phyloP scores from a whole-genome alignment of 1,140 invertebrate species.

The Drosophila chauvacae region DNA sequence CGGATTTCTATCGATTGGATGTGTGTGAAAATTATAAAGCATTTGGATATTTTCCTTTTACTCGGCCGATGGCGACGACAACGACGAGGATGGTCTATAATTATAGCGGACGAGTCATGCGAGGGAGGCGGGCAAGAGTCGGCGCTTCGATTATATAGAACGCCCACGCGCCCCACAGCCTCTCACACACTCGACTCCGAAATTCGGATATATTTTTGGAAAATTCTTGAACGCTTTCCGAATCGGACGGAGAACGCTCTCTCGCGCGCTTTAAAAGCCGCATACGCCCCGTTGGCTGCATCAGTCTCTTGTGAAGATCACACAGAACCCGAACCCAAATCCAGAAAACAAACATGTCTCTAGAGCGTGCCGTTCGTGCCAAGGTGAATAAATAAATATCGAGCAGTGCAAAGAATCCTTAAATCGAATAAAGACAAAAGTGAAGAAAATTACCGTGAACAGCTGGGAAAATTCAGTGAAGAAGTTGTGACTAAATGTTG shows the following conservation, averaged over 20 bases:
- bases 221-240: constrained; percentile 70
- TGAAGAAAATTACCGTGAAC: constrained; percentile 8
- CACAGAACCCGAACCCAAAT: constrained; percentile 48
- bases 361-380: constrained; percentile 88
- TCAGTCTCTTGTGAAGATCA: constrained; percentile 82
- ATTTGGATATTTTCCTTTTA: constrained; percentile 45
- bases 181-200: constrained; percentile 71
- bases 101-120: constrained; percentile 76
- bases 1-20: constrained; percentile 13
- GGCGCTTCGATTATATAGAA: constrained; percentile 47
- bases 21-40: constrained; percentile 74
- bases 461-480: not conserved
- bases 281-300: constrained; percentile 68
- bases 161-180: constrained; percentile 55
- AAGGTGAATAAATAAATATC: constrained; percentile 85
- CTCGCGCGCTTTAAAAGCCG: constrained; percentile 79
- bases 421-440: constrained; percentile 12
- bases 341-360: constrained; percentile 86
- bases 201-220: constrained; percentile 84
- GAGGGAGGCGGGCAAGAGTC: constrained; percentile 54
- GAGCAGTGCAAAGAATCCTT: constrained; percentile 17
- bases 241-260: constrained; percentile 32
- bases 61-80: constrained; percentile 24
- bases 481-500: constrained; percentile 1
- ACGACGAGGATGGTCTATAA: constrained; percentile 58